Base-by-base conservation (phyloP, 2,113 vertebrate genomes). In the Catharus bicknelli region DNA sequence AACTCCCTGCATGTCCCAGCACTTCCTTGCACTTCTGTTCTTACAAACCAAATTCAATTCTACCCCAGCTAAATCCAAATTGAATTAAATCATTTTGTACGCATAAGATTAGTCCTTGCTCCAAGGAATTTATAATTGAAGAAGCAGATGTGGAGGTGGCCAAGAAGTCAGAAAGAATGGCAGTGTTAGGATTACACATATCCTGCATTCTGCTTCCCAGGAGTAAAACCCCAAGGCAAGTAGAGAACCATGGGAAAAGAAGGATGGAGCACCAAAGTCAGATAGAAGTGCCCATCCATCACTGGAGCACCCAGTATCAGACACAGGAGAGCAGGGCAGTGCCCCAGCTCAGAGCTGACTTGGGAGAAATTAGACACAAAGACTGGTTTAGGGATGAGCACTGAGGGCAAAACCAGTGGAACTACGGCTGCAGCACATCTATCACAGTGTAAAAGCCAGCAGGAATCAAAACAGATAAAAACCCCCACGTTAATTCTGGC, bases 221-320 rank as follows among this genome's bases (percentile, higher is more conserved):
- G 64, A 93, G 80, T 29, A 47, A 80, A 93, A 47, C 23, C 62
- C 45, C 0, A 2, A 79, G 67, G 79, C 54, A 74, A 61, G 48
- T 6, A 57, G 57, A 63, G 47, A 83, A 19, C 16, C 21, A 11
- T 0, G 17, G 59, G 74, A 57, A 51, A 73, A 66, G 5, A 55
- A 25, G 42, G 16, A 48, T 38, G 54, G 79, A 88, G 43, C 32
- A 62, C 59, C 9, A 42, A 76, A 58, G 8, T 32, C 10, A 38
- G 36, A 34, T 14, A 20, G 13, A 73, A n/a, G 25, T 12, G 29
- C 47, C 30, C 54, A 43, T 45, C 57, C 16, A 16, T 16, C 58
- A n/a, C 42, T 29, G 54, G 6, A 48, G 50, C 17, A 43, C 1
- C 23, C 0, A 0, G 20, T 2, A 51, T 7, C 55, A 48, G 7